Evolutionary conservation across 1,140 invertebrate species (phyloP).

Genomic region (Zaprionus lachaisei): DNA sequence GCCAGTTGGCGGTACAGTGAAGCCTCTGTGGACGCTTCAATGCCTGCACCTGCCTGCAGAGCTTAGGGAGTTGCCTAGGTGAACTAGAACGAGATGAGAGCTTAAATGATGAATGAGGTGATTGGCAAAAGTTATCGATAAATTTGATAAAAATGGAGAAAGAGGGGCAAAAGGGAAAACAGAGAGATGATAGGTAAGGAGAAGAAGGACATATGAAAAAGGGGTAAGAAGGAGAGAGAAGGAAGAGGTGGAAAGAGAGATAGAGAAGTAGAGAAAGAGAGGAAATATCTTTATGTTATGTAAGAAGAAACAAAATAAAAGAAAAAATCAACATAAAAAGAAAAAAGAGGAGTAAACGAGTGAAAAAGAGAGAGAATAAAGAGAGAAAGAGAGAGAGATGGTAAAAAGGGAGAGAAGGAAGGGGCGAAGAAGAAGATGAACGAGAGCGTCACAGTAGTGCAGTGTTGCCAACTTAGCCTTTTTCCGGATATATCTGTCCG

Average conservation of each 20-base stretch:
- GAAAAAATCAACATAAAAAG: background rate
- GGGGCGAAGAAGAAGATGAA: too few relatives aligned
- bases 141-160: background rate
- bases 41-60: background rate
- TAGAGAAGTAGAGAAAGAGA: background rate
- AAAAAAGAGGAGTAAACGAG: too few relatives aligned
- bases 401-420: too few relatives aligned
- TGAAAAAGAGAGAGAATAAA: too few relatives aligned
- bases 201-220: background rate
- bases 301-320: background rate
- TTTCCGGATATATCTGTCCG: too few relatives aligned
- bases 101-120: background rate
- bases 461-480: too few relatives aligned
- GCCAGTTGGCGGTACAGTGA: slow-evolving; percentile 43
- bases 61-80: background rate
- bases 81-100: background rate
- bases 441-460: too few relatives aligned
- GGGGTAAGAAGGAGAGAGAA: background rate
- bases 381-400: too few relatives aligned
- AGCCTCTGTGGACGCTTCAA: background rate
- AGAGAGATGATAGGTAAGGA: background rate
- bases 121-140: slow-evolving; percentile 6
- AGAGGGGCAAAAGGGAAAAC: background rate
- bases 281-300: too few relatives aligned
- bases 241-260: background rate